A percentile compares a stretch with the other conserved stretches of the same genome.
These are phyloP conservation scores for Thermophis baileyi DNA, from an alignment of 2,113 vertebrate genomes.

Conservation along the genomic window DNA sequence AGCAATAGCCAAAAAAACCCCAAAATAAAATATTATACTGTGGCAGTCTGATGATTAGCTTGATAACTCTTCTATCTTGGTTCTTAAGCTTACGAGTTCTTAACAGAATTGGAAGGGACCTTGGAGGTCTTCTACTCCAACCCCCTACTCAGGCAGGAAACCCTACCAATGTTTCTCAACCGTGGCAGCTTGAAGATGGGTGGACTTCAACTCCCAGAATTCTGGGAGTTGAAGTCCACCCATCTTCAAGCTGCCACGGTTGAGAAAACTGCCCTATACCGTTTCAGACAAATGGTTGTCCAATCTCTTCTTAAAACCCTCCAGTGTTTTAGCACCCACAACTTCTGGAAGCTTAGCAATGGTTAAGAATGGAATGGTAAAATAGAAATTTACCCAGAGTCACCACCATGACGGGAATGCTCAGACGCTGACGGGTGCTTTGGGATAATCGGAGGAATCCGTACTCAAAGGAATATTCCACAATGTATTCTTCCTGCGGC, in stretches of 20 bases:
- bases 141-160: neutral
- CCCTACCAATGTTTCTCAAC: neutral
- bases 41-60: neutral
- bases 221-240: neutral
- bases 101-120: neutral
- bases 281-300: neutral
- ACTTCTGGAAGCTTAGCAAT: neutral
- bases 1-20: neutral
- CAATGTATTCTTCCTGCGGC: conserved; percentile 96
- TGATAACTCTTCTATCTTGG: neutral
- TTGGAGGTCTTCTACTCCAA: neutral
- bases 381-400: conserved; percentile 80
- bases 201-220: too few relatives aligned
- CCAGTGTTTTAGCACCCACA: neutral
- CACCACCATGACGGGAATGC: conserved; percentile 97
- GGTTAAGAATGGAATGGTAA: neutral
- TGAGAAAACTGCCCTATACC: neutral
- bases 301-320: neutral
- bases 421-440: conserved; percentile 89
- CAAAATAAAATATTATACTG: neutral
- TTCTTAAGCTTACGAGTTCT: neutral
- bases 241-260: neutral
- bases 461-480: conserved; percentile 95
- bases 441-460: conserved; percentile 95
- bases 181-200: too few relatives aligned